Evolutionary conservation across 1,140 invertebrate species (phyloP).

Genomic region (Cryptotermes secundus): DNA sequence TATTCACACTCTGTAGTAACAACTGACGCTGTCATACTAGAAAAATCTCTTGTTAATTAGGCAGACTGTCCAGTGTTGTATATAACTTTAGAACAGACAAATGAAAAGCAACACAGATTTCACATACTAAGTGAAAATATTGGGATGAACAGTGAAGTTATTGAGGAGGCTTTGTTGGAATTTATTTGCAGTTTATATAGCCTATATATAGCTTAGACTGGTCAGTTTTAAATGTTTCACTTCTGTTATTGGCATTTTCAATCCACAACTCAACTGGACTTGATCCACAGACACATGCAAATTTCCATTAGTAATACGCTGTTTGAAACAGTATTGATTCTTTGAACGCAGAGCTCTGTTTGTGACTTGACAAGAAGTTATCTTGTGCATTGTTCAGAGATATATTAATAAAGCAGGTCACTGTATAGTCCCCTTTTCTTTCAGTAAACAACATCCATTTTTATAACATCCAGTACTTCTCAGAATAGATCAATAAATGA

Average conservation of each 20-base stretch:
- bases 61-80: neutral
- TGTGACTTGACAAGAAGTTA: neutral
- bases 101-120: neutral
- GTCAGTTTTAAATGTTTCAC: constrained; percentile 17
- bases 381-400: too few relatives aligned
- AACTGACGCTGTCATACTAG: neutral
- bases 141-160: neutral
- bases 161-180: neutral
- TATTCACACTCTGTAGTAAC: too few relatives aligned
- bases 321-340: neutral
- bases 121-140: neutral
- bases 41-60: neutral
- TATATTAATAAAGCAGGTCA: too few relatives aligned
- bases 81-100: neutral
- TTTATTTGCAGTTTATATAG: neutral
- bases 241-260: constrained; percentile 17
- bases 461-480: too few relatives aligned
- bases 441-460: too few relatives aligned
- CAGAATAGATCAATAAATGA: too few relatives aligned
- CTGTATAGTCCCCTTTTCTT: too few relatives aligned
- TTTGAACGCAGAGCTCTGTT: neutral
- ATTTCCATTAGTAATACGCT: constrained; percentile 1
- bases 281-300: neutral
- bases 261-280: neutral
- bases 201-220: neutral